Percentiles rank a stretch among this genome's conserved stretches.
Evolutionary conservation across 2,797 vertebrate genomes (phyloP).

Genomic region (Trachops cirrhosus): DNA sequence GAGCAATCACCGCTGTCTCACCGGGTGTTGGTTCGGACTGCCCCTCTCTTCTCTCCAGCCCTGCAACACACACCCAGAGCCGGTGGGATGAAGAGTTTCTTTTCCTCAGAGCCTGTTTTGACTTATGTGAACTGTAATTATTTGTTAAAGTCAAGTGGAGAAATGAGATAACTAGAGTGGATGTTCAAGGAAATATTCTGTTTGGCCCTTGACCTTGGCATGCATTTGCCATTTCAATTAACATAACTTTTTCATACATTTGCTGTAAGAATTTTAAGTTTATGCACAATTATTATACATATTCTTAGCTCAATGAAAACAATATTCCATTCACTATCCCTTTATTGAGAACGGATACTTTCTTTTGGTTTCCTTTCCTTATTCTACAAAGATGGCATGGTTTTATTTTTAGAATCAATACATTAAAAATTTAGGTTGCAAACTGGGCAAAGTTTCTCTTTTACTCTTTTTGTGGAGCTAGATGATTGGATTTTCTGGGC

Average conservation of each 20-base stretch:
- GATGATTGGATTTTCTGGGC: neutral
- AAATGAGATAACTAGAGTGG: neutral
- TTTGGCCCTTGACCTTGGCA: neutral
- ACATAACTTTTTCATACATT: neutral
- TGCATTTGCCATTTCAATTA: neutral
- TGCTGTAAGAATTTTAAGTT: neutral
- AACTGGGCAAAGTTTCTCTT: neutral
- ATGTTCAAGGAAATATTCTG: neutral
- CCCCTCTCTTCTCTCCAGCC: neutral
- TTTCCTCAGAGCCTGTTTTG: neutral
- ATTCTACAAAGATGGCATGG: neutral
- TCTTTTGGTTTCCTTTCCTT: neutral
- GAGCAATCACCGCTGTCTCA: neutral
- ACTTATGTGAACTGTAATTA: neutral
- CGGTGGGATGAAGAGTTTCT: neutral
- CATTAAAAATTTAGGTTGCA: neutral
- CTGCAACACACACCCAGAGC: neutral
- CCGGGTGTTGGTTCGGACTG: neutral
- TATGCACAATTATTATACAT: neutral
- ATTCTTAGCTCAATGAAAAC: neutral
- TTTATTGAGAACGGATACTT: neutral
- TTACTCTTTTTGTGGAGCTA: neutral
- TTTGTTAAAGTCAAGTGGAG: slow-evolving; percentile 9
- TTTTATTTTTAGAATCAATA: slow-evolving; percentile 27
- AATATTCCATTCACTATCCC: neutral